Conservation (phyloP, 1,140 invertebrate species). For the Lethocerus indicus region DNA sequence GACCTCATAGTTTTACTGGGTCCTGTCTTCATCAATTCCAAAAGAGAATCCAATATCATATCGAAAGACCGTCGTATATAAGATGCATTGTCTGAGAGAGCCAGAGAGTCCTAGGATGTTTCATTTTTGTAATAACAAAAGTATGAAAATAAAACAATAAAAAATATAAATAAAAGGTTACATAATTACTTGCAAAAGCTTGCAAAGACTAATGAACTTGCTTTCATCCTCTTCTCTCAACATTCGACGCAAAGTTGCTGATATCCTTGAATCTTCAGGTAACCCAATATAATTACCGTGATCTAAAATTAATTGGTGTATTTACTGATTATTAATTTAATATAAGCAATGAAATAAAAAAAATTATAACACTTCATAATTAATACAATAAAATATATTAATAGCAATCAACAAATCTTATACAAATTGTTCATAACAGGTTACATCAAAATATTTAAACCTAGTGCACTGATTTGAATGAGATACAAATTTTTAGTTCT, state of each 20-base stretch:
- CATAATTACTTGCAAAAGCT: constrained; percentile 7
- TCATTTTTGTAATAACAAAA: background rate
- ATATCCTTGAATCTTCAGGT: constrained; percentile 13
- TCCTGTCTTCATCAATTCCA: constrained; percentile 5
- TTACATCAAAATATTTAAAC: no score
- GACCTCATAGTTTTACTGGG: background rate
- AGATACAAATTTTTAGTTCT: no score
- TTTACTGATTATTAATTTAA: no score
- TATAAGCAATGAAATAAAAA: no score
- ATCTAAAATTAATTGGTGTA: no score
- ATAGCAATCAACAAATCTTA: no score
- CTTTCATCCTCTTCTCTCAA: constrained; percentile 11
- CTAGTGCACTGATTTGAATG: no score
- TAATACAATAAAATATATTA: no score
- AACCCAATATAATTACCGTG: background rate
- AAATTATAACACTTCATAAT: no score
- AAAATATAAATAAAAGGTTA: background rate
- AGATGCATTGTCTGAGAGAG: constrained; percentile 11
- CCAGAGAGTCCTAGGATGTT: constrained; percentile 5
- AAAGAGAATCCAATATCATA: constrained; percentile 9
- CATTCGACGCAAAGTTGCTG: constrained; percentile 6
- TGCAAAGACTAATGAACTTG: constrained; percentile 4
- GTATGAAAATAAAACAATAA: background rate
- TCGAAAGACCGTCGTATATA: constrained; percentile 13
- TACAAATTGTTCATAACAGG: no score